Percentiles rank a stretch among this genome's conserved stretches.
phyloP scores from a whole-genome alignment of 2,888 invertebrate species.

The Pyrocoelia pectoralis region DNA sequence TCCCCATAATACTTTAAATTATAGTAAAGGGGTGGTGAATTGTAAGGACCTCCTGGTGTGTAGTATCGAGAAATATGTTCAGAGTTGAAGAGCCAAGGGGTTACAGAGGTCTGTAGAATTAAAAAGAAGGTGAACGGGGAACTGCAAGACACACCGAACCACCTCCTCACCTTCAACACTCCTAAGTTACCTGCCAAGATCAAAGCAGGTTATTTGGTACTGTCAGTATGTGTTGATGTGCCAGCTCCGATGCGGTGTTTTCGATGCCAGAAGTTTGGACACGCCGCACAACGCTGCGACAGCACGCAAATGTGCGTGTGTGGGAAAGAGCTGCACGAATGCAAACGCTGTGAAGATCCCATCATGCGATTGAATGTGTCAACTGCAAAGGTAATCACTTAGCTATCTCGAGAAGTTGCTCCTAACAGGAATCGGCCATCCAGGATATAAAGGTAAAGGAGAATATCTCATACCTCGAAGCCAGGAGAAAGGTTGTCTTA shows the following conservation, averaged over 20 bases:
- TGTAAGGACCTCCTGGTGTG: no score
- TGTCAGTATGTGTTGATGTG: neutral
- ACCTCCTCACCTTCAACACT: neutral
- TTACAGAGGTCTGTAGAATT: no score
- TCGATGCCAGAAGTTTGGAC: neutral
- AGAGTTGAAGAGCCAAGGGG: no score
- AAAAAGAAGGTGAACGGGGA: no score
- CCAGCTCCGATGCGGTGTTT: neutral
- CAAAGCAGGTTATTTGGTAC: neutral
- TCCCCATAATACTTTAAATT: no score
- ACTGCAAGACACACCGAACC: neutral
- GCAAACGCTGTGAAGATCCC: neutral
- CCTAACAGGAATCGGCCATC: neutral
- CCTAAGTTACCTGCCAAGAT: neutral
- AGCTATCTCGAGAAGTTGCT: neutral
- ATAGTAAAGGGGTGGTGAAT: no score
- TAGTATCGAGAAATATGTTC: no score
- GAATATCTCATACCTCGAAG: no score
- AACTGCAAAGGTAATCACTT: neutral
- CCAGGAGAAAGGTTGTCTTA: neutral
- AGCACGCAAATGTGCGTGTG: neutral
- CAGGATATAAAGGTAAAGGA: neutral
- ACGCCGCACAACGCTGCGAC: neutral
- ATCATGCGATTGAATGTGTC: neutral
- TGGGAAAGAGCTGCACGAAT: neutral